Evolutionary conservation across 1,140 invertebrate genomes (phyloP).

Genomic region (Ctenoplectra terminalis): DNA sequence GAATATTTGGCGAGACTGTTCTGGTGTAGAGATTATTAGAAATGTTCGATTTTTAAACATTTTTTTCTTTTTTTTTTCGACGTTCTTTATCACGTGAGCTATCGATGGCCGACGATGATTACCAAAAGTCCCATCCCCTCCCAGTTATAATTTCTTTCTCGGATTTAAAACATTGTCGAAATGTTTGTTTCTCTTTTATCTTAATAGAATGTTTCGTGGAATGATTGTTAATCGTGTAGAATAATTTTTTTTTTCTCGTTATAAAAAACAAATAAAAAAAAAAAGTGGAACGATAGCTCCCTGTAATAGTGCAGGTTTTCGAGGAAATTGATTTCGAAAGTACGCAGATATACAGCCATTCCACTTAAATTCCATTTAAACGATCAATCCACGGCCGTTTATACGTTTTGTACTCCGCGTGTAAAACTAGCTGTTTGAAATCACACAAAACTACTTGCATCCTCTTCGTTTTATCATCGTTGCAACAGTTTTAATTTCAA

Average conservation of each 20-base stretch:
- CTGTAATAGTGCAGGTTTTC: not conserved
- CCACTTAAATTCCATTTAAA: conserved; percentile 9
- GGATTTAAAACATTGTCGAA: no score
- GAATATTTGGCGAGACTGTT: not conserved
- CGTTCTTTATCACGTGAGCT: no score
- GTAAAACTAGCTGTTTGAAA: not conserved
- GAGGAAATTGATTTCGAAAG: no score
- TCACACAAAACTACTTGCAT: not conserved
- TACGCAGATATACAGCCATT: no score
- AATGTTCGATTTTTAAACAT: not conserved
- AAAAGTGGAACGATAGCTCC: not conserved
- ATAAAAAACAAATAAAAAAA: not conserved
- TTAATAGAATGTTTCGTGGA: no score
- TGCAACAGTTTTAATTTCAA: not conserved
- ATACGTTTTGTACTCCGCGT: not conserved
- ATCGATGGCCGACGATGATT: no score
- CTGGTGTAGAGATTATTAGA: not conserved
- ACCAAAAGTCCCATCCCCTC: no score
- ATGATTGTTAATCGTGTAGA: not conserved
- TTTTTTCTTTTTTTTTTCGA: not conserved
- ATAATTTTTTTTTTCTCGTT: conserved; percentile 4
- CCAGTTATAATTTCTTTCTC: no score
- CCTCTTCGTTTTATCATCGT: not conserved
- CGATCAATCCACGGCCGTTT: not conserved
- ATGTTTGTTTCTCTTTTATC: no score